Evolutionary conservation across 2,888 invertebrate genomes (phyloP).

Genomic region (Chaetogeoica ovagalla): DNA sequence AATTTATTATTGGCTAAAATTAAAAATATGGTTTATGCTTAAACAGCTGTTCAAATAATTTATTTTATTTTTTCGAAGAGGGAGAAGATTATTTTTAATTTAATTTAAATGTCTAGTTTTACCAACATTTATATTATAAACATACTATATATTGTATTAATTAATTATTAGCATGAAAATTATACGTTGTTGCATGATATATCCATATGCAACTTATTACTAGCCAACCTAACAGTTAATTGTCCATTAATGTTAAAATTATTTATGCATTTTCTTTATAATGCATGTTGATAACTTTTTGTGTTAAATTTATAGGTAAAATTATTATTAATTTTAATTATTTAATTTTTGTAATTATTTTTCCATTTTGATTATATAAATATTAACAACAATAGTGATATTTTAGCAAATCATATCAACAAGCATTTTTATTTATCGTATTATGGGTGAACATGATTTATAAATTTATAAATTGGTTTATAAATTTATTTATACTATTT

Average conservation of each 20-base stretch:
- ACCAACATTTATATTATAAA: constrained; percentile 11
- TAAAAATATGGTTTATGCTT: background rate
- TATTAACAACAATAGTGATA: background rate
- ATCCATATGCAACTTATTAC: constrained; percentile 36
- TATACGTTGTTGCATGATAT: constrained; percentile 40
- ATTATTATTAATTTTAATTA: background rate
- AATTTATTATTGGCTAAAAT: background rate
- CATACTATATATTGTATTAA: constrained; percentile 19
- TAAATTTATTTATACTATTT: background rate
- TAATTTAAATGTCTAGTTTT: constrained; percentile 5
- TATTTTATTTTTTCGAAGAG: background rate
- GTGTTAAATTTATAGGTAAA: constrained; percentile 1
- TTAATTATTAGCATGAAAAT: constrained; percentile 41
- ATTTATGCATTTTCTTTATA: constrained; percentile 16
- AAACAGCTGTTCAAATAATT: background rate
- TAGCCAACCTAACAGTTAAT: constrained; percentile 43
- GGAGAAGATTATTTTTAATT: background rate
- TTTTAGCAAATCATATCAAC: background rate
- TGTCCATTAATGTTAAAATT: constrained; percentile 30
- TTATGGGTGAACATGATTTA: constrained; percentile 3
- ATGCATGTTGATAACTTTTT: constrained; percentile 41
- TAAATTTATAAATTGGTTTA: no score
- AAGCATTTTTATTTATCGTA: constrained; percentile 8
- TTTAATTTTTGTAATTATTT: constrained; percentile 9
- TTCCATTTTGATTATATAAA: background rate